These are phyloP conservation scores for Lasius platythorax DNA, from an alignment of 2,888 invertebrate species.

Conservation along the genomic window DNA sequence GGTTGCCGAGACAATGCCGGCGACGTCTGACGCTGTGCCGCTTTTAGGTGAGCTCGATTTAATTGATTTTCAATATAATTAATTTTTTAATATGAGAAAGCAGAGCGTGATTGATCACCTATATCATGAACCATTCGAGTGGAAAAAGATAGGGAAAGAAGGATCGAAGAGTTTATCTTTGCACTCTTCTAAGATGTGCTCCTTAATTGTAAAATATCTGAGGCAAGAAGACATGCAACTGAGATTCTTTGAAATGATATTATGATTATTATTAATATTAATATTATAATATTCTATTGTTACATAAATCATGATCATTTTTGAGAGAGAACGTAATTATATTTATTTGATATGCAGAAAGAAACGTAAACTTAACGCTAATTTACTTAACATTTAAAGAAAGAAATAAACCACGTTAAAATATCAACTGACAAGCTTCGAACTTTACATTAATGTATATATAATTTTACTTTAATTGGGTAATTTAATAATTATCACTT, in stretches of 20 bases:
- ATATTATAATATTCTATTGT: neutral
- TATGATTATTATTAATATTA: neutral
- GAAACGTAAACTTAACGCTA: neutral
- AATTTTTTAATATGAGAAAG: constrained; percentile 27
- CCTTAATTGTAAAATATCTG: neutral
- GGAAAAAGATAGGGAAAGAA: neutral
- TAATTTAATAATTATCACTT: neutral
- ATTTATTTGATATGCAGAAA: neutral
- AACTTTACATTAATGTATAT: neutral
- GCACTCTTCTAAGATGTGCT: neutral
- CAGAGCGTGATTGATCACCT: constrained; percentile 14
- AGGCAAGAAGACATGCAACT: neutral
- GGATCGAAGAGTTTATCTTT: neutral
- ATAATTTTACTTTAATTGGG: neutral
- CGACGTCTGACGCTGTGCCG: constrained; percentile 97
- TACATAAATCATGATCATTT: neutral
- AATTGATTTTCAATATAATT: constrained; percentile 29
- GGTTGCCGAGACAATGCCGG: constrained; percentile 99
- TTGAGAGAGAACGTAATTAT: neutral
- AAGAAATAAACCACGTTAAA: neutral
- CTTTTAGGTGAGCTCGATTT: constrained; percentile 89
- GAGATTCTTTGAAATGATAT: neutral
- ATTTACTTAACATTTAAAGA: neutral
- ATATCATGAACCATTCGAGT: neutral
- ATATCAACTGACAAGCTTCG: neutral